phyloP scores from a whole-genome alignment of 2,797 vertebrate species.

The Agapornis canus region DNA sequence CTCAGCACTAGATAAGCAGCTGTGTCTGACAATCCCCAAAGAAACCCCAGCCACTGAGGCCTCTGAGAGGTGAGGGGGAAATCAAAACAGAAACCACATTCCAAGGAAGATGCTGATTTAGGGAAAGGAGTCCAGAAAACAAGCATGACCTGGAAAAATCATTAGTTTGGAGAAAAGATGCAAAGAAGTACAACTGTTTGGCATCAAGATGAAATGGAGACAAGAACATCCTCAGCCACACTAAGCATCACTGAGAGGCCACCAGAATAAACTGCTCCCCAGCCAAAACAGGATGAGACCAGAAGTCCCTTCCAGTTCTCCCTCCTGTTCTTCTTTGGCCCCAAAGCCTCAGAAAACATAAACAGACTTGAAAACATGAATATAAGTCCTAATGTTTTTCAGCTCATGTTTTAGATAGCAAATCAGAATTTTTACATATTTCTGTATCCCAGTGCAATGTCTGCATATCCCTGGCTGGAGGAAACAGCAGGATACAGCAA shows the following conservation, averaged over 20 bases:
- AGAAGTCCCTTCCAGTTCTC: background rate
- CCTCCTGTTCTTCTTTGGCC: background rate
- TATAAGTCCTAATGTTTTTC: accelerated
- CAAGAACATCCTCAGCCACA: background rate
- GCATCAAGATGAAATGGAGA: background rate
- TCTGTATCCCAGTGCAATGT: background rate
- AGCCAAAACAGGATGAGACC: background rate
- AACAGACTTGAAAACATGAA: background rate
- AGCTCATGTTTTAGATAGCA: background rate
- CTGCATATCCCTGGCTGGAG: background rate
- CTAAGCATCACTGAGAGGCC: background rate
- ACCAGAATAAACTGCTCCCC: background rate
- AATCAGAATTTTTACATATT: background rate
- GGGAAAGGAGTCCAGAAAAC: background rate
- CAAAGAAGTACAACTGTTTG: background rate
- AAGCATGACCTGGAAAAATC: background rate
- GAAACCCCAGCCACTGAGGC: background rate
- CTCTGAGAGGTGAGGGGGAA: background rate
- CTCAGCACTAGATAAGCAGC: background rate
- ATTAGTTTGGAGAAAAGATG: background rate
- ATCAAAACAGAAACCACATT: background rate
- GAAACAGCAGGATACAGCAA: background rate
- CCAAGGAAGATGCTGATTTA: background rate
- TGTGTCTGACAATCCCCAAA: background rate
- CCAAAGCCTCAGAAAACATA: background rate